Conservation (phyloP, 2,888 invertebrate species). For the Drosophila seclusa region DNA sequence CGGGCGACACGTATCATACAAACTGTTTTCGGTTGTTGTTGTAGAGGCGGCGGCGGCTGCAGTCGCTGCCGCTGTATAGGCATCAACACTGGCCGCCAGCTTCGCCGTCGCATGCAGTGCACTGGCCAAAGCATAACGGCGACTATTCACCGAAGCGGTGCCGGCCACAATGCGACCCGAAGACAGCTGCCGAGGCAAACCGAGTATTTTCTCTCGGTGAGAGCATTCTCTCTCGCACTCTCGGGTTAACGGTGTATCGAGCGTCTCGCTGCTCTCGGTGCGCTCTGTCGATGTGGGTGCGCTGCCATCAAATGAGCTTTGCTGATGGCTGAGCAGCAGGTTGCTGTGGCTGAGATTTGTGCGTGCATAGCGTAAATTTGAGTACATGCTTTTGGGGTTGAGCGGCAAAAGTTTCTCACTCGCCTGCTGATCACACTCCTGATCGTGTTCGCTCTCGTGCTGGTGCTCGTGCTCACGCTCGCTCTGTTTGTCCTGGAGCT, state of each 20-base stretch:
- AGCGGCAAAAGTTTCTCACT: conserved; percentile 42
- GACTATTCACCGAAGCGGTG: conserved; percentile 34
- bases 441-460: conserved; percentile 2
- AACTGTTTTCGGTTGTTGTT: conserved; percentile 67
- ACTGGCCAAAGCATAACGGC: conserved; percentile 64
- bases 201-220: conserved; percentile 17
- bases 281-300: conserved; percentile 61
- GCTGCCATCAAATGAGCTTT: conserved; percentile 73
- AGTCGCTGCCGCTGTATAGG: conserved; percentile 74
- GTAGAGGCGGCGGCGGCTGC: conserved; percentile 41
- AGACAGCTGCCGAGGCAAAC: conserved; percentile 5
- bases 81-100: conserved; percentile 76
- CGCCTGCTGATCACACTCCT: conserved; percentile 9
- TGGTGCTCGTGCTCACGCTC: conserved; percentile 16
- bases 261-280: conserved; percentile 74
- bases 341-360: conserved; percentile 84
- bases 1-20: conserved; percentile 84
- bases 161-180: conserved; percentile 36
- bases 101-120: conserved; percentile 75
- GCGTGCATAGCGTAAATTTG: conserved; percentile 83
- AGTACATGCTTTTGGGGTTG: conserved; percentile 73
- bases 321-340: conserved; percentile 80
- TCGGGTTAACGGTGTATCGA: conserved; percentile 56
- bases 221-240: conserved; percentile 33
- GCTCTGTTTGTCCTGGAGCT: conserved; percentile 30